These are phyloP conservation scores for Hermatobates lingyangjiaoensis DNA, from an alignment of 1,140 invertebrate species.

Conservation along the genomic window DNA sequence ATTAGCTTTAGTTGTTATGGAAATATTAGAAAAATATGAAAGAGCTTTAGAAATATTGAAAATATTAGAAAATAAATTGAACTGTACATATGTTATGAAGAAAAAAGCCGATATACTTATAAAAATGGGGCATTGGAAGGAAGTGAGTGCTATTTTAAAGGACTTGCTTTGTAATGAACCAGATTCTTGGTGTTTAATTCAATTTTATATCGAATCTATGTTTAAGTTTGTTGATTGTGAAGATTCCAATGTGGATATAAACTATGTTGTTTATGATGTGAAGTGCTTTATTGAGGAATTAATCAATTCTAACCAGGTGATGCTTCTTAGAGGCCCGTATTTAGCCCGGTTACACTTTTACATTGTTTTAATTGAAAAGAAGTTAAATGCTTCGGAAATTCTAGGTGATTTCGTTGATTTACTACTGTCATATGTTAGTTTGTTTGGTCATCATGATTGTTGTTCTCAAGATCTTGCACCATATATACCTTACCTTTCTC, in stretches of 20 bases:
- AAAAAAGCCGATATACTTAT: constrained; percentile 42
- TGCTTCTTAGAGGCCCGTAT: constrained; percentile 42
- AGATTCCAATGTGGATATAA: not conserved
- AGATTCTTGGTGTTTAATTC: constrained; percentile 39
- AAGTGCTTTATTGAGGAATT: constrained; percentile 13
- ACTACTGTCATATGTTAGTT: constrained; percentile 58
- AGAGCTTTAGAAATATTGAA: constrained; percentile 62
- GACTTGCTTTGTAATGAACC: constrained; percentile 42
- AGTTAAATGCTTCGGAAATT: constrained; percentile 30
- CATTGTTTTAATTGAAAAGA: too few species aligned
- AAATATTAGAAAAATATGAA: constrained; percentile 58
- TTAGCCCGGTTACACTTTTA: constrained; percentile 61
- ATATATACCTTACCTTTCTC: constrained; percentile 33
- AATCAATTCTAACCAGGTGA: constrained; percentile 10
- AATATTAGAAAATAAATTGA: constrained; percentile 35
- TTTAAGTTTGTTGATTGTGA: constrained; percentile 5
- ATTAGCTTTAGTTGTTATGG: constrained; percentile 76
- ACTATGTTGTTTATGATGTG: not conserved
- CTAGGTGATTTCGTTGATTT: constrained; percentile 30
- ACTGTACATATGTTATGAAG: constrained; percentile 4
- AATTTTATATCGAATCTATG: constrained; percentile 11
- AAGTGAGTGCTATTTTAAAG: constrained; percentile 34
- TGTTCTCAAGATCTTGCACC: constrained; percentile 58
- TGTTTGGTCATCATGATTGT: constrained; percentile 69
- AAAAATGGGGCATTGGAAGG: constrained; percentile 48